Conservation (phyloP, 2,888 invertebrate genomes). For the Hydroisotoma schaefferi region DNA sequence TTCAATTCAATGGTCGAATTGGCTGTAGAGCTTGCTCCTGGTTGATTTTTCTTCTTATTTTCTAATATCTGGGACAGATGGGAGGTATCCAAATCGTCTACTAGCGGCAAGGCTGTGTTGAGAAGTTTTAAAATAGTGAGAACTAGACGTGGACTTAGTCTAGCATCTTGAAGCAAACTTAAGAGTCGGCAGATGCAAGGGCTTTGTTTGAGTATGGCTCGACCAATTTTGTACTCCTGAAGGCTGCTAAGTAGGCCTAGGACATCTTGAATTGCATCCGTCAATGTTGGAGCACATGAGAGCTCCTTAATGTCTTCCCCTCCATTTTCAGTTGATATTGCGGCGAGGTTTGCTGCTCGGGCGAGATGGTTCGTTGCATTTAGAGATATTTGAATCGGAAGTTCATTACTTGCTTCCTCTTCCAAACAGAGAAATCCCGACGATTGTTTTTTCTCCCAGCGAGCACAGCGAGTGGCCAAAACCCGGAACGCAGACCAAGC, state of each 20-base stretch:
- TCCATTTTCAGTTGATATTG: neutral
- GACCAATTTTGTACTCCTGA: conserved; percentile 21
- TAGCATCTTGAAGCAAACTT: conserved; percentile 28
- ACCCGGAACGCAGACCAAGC: conserved; percentile 55
- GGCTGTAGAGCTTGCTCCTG: conserved; percentile 22
- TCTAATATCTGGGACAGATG: conserved; percentile 23
- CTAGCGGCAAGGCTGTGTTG: conserved; percentile 28
- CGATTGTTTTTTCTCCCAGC: conserved; percentile 49
- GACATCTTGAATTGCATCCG: conserved; percentile 53
- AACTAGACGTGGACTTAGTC: conserved; percentile 28
- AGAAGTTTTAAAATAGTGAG: conserved; percentile 27
- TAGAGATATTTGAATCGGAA: conserved; percentile 52
- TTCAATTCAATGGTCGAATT: conserved; percentile 46
- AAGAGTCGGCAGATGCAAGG: conserved; percentile 30
- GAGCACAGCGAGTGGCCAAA: conserved; percentile 52
- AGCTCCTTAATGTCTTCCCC: neutral
- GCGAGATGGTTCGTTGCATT: conserved; percentile 53
- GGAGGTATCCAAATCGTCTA: conserved; percentile 21
- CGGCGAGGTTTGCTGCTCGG: conserved; percentile 51
- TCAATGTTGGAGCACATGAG: conserved; percentile 24
- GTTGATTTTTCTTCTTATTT: neutral
- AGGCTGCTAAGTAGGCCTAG: conserved; percentile 47
- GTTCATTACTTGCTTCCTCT: conserved; percentile 48
- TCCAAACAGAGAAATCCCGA: neutral
- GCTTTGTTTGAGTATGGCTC: conserved; percentile 29